Conservation (phyloP, 2,888 invertebrate genomes). For the Andricus quercusramuli region DNA sequence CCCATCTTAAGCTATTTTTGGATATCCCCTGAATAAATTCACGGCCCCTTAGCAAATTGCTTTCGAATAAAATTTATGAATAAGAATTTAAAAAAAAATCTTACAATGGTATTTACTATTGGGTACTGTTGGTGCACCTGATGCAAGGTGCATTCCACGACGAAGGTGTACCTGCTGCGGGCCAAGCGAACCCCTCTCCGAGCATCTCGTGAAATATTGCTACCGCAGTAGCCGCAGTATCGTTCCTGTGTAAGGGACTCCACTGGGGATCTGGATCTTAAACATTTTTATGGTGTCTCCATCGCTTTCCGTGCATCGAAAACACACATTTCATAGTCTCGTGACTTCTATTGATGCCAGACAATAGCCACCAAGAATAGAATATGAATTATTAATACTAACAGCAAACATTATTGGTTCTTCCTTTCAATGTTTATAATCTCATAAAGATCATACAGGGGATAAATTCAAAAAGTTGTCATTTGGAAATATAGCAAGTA, state of each 20-base stretch:
- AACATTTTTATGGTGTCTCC: constrained; percentile 17
- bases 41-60: no score
- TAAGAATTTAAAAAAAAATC: no score
- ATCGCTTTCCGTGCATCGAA: neutral
- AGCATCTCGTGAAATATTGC: constrained; percentile 44
- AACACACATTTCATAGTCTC: constrained; percentile 7
- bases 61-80: no score
- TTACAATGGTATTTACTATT: neutral
- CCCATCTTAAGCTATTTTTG: no score
- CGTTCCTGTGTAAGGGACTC: constrained; percentile 23
- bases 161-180: constrained; percentile 31
- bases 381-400: constrained; percentile 20
- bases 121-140: constrained; percentile 5
- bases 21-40: no score
- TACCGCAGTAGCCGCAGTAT: constrained; percentile 39
- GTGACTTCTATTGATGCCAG: constrained; percentile 14
- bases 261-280: neutral
- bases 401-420: neutral
- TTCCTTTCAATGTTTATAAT: neutral
- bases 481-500: neutral
- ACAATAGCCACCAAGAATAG: neutral
- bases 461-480: neutral
- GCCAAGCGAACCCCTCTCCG: constrained; percentile 6
- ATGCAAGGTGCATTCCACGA: constrained; percentile 27
- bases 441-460: neutral